A percentile compares a stretch with the other conserved stretches of the same genome.
phyloP scores from a whole-genome alignment of 2,888 invertebrate genomes.

The Unio pictorum region DNA sequence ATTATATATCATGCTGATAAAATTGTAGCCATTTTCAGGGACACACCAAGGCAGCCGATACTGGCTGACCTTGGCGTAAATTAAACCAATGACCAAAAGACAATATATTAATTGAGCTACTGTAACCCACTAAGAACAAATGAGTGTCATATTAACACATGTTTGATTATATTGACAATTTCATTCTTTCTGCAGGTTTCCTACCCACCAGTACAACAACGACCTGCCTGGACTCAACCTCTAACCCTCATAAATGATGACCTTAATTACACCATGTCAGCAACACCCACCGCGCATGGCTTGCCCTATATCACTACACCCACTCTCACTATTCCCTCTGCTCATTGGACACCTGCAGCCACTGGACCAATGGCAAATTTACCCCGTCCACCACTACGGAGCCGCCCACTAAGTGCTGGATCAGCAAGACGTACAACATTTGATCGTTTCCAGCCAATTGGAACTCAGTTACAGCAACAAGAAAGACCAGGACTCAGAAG shows the following conservation, averaged over 20 bases:
- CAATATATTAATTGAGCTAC: no score
- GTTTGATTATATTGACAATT: not conserved
- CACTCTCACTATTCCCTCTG: slow-evolving; percentile 35
- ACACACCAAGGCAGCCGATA: no score
- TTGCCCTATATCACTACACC: slow-evolving; percentile 47
- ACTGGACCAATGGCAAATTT: slow-evolving; percentile 32
- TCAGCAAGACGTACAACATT: slow-evolving; percentile 32
- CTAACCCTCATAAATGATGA: slow-evolving; percentile 44
- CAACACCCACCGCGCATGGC: slow-evolving; percentile 7
- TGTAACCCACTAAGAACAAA: no score
- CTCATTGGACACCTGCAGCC: slow-evolving; percentile 42
- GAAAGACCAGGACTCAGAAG: no score
- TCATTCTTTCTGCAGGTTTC: slow-evolving; percentile 40
- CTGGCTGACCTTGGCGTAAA: no score
- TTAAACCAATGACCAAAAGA: no score
- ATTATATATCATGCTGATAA: no score
- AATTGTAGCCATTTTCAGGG: no score
- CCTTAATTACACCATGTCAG: slow-evolving; percentile 10
- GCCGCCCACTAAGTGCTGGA: slow-evolving; percentile 68
- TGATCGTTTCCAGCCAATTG: slow-evolving; percentile 37
- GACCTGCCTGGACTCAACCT: slow-evolving; percentile 61
- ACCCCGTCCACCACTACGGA: slow-evolving; percentile 59
- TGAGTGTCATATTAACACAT: no score
- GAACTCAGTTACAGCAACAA: slow-evolving; percentile 19
- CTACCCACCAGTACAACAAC: slow-evolving; percentile 59